A percentile compares a stretch with the other conserved stretches of the same genome.
Conservation (phyloP, 2,113 vertebrate species). For the Leucosticte australis region DNA sequence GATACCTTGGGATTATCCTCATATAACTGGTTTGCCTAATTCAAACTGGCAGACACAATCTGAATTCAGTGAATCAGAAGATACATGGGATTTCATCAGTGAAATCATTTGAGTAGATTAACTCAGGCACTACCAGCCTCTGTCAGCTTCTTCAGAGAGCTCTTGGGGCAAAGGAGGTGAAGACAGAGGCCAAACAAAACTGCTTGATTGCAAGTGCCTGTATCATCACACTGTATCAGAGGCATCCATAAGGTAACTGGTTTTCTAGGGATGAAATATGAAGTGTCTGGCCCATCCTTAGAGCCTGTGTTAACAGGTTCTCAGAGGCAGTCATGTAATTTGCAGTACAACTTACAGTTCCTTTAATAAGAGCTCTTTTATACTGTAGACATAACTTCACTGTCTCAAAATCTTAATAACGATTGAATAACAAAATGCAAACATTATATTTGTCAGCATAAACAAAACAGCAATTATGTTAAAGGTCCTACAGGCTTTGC, state of each 20-base stretch:
- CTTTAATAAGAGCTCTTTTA: background rate
- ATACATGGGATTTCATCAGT: background rate
- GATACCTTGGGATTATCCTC: background rate
- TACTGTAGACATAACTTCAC: background rate
- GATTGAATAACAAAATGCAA: background rate
- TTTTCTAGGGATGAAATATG: background rate
- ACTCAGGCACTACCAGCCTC: background rate
- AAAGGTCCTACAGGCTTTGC: constrained; percentile 5
- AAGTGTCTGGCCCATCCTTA: background rate
- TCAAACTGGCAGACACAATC: background rate
- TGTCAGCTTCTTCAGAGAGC: background rate
- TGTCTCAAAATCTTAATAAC: background rate
- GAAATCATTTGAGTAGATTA: background rate
- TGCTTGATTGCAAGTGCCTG: background rate
- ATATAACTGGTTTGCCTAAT: background rate
- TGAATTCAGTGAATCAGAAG: constrained; percentile 26
- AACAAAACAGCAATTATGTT: constrained; percentile 6
- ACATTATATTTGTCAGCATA: background rate
- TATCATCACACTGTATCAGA: background rate
- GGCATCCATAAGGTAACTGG: background rate
- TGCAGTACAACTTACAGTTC: background rate
- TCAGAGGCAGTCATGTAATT: background rate
- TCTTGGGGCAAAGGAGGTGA: background rate
- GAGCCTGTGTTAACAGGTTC: background rate
- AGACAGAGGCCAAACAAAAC: background rate